phyloP scores from a whole-genome alignment of 2,888 invertebrate species.

The Agrotis exclamationis region DNA sequence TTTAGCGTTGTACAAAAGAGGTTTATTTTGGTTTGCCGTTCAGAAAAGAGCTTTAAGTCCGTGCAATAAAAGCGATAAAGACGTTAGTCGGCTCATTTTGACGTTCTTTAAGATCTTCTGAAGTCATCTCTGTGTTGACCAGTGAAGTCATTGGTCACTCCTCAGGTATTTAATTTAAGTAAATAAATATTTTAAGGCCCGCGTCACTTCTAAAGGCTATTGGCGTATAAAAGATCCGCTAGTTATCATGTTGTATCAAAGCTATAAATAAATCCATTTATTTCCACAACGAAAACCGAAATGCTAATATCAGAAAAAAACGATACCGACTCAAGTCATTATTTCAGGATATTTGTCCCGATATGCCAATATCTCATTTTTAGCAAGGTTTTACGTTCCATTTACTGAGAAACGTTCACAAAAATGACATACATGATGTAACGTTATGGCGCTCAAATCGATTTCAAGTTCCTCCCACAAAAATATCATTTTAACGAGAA shows the following conservation, averaged over 20 bases:
- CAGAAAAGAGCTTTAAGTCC: too few relatives aligned
- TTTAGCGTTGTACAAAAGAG: background rate
- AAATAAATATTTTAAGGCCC: background rate
- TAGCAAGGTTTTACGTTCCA: background rate
- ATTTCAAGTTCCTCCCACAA: background rate
- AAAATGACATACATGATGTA: background rate
- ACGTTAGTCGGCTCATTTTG: too few relatives aligned
- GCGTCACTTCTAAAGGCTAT: background rate
- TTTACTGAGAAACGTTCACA: background rate
- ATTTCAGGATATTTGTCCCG: background rate
- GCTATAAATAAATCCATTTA: background rate
- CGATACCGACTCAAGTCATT: background rate
- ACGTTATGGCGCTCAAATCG: background rate
- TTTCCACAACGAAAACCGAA: background rate
- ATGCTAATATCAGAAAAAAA: background rate
- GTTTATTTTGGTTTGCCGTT: background rate
- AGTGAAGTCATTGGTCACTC: too few relatives aligned
- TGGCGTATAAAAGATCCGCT: too few relatives aligned
- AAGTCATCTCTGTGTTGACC: too few relatives aligned
- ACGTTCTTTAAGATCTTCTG: too few relatives aligned
- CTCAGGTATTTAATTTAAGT: background rate
- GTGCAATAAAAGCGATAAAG: too few relatives aligned
- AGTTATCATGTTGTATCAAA: too few relatives aligned
- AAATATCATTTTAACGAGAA: background rate
- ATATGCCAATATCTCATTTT: background rate